Percentiles rank a stretch among this genome's conserved stretches.
phyloP scores from a whole-genome alignment of 2,797 vertebrate genomes.

The Kryptolebias ocellatus region DNA sequence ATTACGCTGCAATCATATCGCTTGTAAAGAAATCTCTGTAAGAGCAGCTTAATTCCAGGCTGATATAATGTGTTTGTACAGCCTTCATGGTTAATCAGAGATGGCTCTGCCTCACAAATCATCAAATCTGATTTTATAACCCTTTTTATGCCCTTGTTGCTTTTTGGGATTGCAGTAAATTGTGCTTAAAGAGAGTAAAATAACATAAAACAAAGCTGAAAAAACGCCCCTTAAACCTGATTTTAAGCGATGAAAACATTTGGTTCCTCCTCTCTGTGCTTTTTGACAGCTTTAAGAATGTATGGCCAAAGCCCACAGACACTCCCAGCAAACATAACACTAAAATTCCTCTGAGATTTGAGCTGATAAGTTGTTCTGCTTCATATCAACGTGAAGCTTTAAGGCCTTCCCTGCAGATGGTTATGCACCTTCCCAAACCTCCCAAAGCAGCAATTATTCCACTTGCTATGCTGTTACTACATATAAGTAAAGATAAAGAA shows the following conservation, averaged over 20 bases:
- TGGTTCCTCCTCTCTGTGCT: background rate
- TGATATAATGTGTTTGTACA: no score
- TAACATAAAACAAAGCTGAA: background rate
- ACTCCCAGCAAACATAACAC: background rate
- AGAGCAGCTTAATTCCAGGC: no score
- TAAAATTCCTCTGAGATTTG: background rate
- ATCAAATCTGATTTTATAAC: background rate
- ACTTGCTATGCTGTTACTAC: background rate
- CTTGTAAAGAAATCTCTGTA: background rate
- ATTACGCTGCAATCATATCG: background rate
- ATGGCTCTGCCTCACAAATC: background rate
- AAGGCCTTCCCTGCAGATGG: background rate
- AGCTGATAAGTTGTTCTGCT: background rate
- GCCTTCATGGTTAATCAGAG: background rate
- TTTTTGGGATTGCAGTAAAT: no score
- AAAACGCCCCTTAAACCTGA: background rate
- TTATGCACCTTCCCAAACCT: background rate
- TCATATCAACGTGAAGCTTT: background rate
- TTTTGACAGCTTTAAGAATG: background rate
- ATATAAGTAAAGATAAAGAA: background rate
- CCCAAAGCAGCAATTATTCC: background rate
- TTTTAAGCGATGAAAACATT: background rate
- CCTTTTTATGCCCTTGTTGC: no score
- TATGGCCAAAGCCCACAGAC: background rate
- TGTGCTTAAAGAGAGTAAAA: background rate